These are phyloP conservation scores for Mythimna lalbum DNA, from an alignment of 2,888 invertebrate species.

Conservation along the genomic window DNA sequence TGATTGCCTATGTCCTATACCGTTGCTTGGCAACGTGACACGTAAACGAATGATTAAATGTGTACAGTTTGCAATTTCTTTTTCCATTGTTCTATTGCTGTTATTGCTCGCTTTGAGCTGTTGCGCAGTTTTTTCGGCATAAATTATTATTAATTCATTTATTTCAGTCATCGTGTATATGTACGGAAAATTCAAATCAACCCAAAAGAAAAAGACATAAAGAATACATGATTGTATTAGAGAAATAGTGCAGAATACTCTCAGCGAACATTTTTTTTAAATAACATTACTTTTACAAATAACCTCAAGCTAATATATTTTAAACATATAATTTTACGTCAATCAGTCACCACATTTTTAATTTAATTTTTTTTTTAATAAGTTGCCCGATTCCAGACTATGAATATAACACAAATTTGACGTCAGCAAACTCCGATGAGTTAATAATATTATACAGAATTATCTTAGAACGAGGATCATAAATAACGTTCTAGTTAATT, in stretches of 20 bases:
- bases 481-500: conserved; percentile 83
- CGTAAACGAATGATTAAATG: background rate
- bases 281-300: background rate
- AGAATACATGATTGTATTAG: background rate
- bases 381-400: conserved; percentile 49
- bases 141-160: background rate
- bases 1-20: background rate
- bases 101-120: background rate
- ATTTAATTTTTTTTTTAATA: too few relatives aligned
- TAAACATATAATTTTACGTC: background rate
- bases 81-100: background rate
- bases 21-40: background rate
- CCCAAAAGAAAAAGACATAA: too few relatives aligned
- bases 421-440: conserved; percentile 77
- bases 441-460: conserved; percentile 82
- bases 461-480: conserved; percentile 78
- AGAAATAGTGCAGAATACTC: background rate
- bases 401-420: conserved; percentile 72
- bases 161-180: too few relatives aligned
- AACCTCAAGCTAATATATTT: background rate
- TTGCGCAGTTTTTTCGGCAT: too few relatives aligned
- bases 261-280: background rate
- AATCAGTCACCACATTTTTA: too few relatives aligned
- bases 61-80: background rate
- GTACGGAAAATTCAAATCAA: too few relatives aligned